Evolutionary conservation across 2,888 invertebrate genomes (phyloP).

Genomic region (Chymomyza fuscimana): DNA sequence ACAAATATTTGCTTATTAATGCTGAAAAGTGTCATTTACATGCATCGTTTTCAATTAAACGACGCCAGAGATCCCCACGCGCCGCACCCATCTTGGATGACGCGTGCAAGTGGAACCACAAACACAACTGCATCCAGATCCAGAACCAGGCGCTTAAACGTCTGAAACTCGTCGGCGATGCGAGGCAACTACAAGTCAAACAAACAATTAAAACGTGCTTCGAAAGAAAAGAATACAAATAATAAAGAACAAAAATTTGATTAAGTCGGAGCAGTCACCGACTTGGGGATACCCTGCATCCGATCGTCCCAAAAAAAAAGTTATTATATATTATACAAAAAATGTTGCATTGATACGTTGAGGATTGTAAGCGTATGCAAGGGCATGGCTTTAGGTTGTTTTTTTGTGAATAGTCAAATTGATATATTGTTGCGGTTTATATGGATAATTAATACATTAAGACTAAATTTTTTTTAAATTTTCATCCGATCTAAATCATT

Average conservation of each 20-base stretch:
- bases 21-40: constrained; percentile 77
- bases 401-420: too few relatives aligned
- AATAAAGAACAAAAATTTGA: neutral
- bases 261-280: too few relatives aligned
- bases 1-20: constrained; percentile 76
- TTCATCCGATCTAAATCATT: too few relatives aligned
- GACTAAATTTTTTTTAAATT: too few relatives aligned
- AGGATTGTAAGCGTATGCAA: too few relatives aligned
- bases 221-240: constrained; percentile 2
- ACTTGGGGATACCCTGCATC: too few relatives aligned
- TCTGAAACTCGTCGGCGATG: constrained; percentile 24
- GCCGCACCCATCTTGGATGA: constrained; percentile 10
- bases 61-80: constrained; percentile 53
- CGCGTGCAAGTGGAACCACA: constrained; percentile 40
- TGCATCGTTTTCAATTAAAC: constrained; percentile 75
- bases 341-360: too few relatives aligned
- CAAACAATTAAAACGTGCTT: constrained; percentile 69
- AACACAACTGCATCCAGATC: constrained; percentile 27
- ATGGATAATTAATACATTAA: too few relatives aligned
- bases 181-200: constrained; percentile 53
- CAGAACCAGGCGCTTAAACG: constrained; percentile 55
- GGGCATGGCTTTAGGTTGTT: too few relatives aligned
- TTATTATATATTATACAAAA: too few relatives aligned
- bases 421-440: too few relatives aligned
- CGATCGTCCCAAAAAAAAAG: too few relatives aligned